These are phyloP conservation scores for Rhyacophila brunnea DNA, from an alignment of 1,140 invertebrate species.

Conservation along the genomic window DNA sequence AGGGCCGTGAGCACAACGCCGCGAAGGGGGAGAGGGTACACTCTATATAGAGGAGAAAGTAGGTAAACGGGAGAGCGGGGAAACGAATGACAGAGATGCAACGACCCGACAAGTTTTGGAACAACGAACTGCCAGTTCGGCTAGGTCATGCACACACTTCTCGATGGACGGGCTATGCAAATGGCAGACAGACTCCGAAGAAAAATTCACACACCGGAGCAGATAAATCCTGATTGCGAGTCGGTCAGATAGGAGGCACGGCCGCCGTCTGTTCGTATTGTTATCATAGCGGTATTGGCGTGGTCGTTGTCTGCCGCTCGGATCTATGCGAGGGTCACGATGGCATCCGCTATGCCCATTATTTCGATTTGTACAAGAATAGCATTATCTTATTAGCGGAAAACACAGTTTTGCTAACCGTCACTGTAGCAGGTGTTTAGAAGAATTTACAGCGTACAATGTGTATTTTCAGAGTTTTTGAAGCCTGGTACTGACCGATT, in stretches of 20 bases:
- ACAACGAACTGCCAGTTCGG: conserved; percentile 20
- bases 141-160: conserved; percentile 29
- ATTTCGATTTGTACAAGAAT: too few relatives aligned
- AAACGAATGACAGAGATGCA: conserved; percentile 13
- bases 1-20: neutral
- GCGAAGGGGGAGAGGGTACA: neutral
- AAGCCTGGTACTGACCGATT: too few relatives aligned
- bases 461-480: too few relatives aligned
- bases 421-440: too few relatives aligned
- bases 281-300: neutral
- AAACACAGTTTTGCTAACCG: too few relatives aligned
- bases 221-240: too few relatives aligned
- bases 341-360: neutral
- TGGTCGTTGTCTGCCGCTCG: neutral
- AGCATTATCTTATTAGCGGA: too few relatives aligned
- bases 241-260: neutral
- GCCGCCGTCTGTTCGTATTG: neutral
- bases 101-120: conserved; percentile 24
- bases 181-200: neutral
- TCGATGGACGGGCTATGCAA: conserved; percentile 15
- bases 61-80: conserved; percentile 13
- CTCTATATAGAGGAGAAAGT: conserved; percentile 2
- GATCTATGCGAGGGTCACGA: neutral
- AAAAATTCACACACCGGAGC: too few relatives aligned
- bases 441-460: too few relatives aligned